Evolutionary conservation across 1,140 invertebrate species (phyloP).

Genomic region (Streblospio benedicti): DNA sequence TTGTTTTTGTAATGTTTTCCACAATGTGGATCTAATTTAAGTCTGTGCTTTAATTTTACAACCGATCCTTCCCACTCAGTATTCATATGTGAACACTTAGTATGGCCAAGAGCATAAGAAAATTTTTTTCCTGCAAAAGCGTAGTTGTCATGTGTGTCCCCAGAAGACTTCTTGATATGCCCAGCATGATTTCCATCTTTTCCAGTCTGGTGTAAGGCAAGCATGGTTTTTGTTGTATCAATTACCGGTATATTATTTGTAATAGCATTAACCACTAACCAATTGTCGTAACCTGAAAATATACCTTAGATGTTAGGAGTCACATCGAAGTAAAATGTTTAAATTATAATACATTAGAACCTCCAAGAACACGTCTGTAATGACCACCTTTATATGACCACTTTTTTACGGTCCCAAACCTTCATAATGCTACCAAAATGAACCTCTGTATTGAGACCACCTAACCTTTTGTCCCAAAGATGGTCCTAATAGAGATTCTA

Average conservation of each 20-base stretch:
- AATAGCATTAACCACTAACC: constrained; percentile 5
- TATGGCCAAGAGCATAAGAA: background rate
- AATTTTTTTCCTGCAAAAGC: background rate
- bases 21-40: background rate
- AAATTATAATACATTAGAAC: too few relatives aligned
- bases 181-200: constrained; percentile 9
- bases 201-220: constrained; percentile 9
- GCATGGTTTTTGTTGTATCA: background rate
- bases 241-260: constrained; percentile 4
- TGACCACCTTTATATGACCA: too few relatives aligned
- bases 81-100: background rate
- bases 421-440: too few relatives aligned
- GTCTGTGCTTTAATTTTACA: background rate
- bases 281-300: constrained; percentile 15
- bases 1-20: background rate
- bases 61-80: background rate
- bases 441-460: too few relatives aligned
- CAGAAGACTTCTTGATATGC: background rate
- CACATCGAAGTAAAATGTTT: too few relatives aligned
- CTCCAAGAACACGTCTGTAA: too few relatives aligned
- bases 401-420: too few relatives aligned
- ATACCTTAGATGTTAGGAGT: too few relatives aligned
- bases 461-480: too few relatives aligned
- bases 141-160: background rate
- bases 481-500: too few relatives aligned